Evolutionary conservation across 2,113 vertebrate species (phyloP), one percentile per base, ranked within the genome.

Genomic region (Sarotherodon lohbergeri): DNA sequence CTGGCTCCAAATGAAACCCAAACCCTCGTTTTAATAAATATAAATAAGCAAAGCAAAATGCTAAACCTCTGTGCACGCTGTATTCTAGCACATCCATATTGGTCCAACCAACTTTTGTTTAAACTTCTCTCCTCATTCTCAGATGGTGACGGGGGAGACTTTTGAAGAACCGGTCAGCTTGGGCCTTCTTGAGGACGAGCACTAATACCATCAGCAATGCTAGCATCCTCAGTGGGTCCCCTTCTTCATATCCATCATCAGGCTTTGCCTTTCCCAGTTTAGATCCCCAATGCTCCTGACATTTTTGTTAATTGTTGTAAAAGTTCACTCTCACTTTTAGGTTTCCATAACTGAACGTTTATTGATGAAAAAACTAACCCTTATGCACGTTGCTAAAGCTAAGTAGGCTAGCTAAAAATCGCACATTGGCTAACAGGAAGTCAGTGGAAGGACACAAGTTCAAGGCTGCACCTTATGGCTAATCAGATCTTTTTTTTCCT

Each of bases 111-210:
- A 46, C 41, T 48, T 76, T 29, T 76, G 27, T 76, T 11, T 48
- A 48, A 29, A 76, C 68, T 29, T 76, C 17, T 11, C 0, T 48
- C 24, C 41, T 27, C 1, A 46, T 24, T 43, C 68, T 43, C 68
- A 48, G 48, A 11, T 48, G 41, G 14, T 76, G 9, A 43, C 48
- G 68, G 2, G 39, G 41, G 2, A 73, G 34, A 66, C 14, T 48
- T 76, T 27, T 48, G 14, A 76, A 48, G 68, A 48, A 10, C 5
- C 0, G 14, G 22, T 48, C 9, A 27, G 46, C 13, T 4, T 73
- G 13, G 3, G 22, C 39, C 8, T 73, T 73, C 2, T 73, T 46
- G 41, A 73, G 41, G 0, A 27, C 0, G 1, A 73, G 1, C 41
- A 73, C 22, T 46, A 73, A 46, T 27, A 73, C 13, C 66, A 27